Evolutionary conservation across 2,888 invertebrate genomes (phyloP).

Genomic region (Ochropleura plecta): DNA sequence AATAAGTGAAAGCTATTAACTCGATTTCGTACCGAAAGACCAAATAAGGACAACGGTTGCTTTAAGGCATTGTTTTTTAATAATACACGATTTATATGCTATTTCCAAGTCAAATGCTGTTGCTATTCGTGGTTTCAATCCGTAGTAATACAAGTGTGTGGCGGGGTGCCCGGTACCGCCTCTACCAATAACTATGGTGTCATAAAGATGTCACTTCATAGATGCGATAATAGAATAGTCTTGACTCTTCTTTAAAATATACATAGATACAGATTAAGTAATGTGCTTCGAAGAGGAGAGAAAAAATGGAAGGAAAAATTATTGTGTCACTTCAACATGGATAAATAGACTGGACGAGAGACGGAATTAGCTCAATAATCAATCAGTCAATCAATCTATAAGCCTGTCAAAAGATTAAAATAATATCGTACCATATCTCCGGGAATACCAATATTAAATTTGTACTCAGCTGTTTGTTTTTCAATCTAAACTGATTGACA

Average conservation of each 20-base stretch:
- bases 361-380: background rate
- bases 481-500: slow-evolving; percentile 28
- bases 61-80: slow-evolving; percentile 9
- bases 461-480: slow-evolving; percentile 36
- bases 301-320: background rate
- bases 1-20: slow-evolving; percentile 11
- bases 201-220: slow-evolving; percentile 23
- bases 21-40: slow-evolving; percentile 3
- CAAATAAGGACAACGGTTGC: slow-evolving; percentile 6
- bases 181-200: slow-evolving; percentile 22
- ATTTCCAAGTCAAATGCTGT: slow-evolving; percentile 27
- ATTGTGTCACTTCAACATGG: background rate
- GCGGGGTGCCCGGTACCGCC: slow-evolving; percentile 33
- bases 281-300: background rate
- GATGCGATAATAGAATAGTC: background rate
- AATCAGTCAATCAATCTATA: slow-evolving; percentile 5
- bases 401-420: slow-evolving; percentile 22
- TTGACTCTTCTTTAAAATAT: background rate
- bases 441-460: slow-evolving; percentile 18
- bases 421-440: slow-evolving; percentile 16
- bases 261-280: background rate
- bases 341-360: background rate
- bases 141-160: slow-evolving; percentile 23
- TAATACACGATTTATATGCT: slow-evolving; percentile 14
- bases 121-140: slow-evolving; percentile 37